Evolutionary conservation across 2,113 vertebrate genomes (phyloP).

Genomic region (Centropus bengalensis): DNA sequence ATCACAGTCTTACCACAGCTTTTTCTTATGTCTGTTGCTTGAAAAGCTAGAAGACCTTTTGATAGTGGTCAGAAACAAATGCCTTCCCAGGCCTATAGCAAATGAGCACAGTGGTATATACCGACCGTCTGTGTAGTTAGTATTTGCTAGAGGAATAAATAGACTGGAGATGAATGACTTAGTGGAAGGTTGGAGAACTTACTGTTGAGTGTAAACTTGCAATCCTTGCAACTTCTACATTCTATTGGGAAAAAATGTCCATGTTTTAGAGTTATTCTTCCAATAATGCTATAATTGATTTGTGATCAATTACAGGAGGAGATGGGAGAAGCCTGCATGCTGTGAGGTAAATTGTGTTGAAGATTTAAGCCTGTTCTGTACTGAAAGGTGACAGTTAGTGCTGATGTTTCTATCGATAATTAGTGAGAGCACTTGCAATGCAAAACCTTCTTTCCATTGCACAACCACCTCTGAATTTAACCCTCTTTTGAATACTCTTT

Average conservation of each 20-base stretch:
- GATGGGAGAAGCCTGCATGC: not conserved
- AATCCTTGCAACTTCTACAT: not conserved
- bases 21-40: not conserved
- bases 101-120: not conserved
- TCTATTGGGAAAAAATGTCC: not conserved
- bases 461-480: slow-evolving; percentile 18
- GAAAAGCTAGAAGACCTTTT: not conserved
- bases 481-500: not conserved
- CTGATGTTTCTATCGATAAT: not conserved
- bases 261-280: not conserved
- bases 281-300: not conserved
- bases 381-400: not conserved
- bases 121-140: not conserved
- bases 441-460: not conserved
- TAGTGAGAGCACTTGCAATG: not conserved
- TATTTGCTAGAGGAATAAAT: slow-evolving; percentile 15
- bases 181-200: not conserved
- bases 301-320: not conserved
- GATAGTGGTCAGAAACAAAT: slow-evolving; percentile 13
- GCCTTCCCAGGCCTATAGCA: not conserved
- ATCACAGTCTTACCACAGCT: not conserved
- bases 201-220: not conserved
- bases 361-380: not conserved
- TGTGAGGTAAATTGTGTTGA: not conserved
- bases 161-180: not conserved